These are phyloP conservation scores for Xenus cinereus DNA, from an alignment of 2,113 vertebrate species.

Conservation along the genomic window DNA sequence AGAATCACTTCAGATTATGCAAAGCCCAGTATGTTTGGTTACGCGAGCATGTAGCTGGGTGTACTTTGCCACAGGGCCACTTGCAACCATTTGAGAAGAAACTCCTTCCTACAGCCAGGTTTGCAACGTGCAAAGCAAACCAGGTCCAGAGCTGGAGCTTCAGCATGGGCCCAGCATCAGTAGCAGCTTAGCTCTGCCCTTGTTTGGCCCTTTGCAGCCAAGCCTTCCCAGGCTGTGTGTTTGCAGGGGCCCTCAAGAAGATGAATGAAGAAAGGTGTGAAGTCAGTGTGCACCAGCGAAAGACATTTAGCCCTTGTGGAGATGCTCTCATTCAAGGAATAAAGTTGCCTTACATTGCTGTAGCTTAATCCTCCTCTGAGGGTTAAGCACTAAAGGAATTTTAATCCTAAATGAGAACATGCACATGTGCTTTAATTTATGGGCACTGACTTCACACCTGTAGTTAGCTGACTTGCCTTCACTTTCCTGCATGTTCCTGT, in stretches of 20 bases:
- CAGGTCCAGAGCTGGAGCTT: not conserved
- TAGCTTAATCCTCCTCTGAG: slow-evolving; percentile 1
- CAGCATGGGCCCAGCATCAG: not conserved
- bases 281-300: not conserved
- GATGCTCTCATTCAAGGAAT: not conserved
- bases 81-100: not conserved
- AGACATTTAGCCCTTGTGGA: not conserved
- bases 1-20: not conserved
- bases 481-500: not conserved
- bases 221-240: not conserved
- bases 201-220: not conserved
- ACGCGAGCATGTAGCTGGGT: fast-evolving
- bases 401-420: slow-evolving; percentile 50
- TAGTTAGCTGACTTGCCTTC: not conserved
- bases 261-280: not conserved
- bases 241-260: not conserved
- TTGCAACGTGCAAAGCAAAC: not conserved
- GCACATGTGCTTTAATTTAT: slow-evolving; percentile 15
- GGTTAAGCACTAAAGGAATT: slow-evolving; percentile 15
- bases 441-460: slow-evolving; percentile 19
- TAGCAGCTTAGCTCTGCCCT: not conserved
- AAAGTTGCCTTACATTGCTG: not conserved
- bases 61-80: not conserved
- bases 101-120: not conserved
- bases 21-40: not conserved